Conservation (phyloP, 2,888 invertebrate species). For the Leptopterna dolabrata region DNA sequence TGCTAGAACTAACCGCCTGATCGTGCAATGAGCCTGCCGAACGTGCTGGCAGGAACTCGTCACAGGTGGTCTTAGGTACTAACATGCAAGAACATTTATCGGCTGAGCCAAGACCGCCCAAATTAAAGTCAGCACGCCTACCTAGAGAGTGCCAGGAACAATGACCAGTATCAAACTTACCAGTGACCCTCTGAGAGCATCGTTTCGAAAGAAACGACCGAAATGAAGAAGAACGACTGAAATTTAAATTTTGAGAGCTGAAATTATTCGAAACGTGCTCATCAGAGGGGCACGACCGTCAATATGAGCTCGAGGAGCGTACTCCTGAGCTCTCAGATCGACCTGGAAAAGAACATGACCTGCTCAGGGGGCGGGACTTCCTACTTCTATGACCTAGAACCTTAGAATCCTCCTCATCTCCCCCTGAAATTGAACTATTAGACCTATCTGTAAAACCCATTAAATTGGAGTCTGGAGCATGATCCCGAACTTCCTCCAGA, state of each 20-base stretch:
- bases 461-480: background rate
- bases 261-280: background rate
- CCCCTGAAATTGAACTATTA: conserved; percentile 1
- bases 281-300: background rate
- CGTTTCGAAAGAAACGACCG: background rate
- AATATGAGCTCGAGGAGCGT: background rate
- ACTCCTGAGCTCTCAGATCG: conserved; percentile 1
- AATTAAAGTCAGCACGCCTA: background rate
- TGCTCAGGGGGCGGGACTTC: background rate
- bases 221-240: background rate
- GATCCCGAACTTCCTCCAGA: too few species aligned
- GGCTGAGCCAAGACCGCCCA: too few species aligned
- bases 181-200: conserved; percentile 1
- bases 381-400: background rate
- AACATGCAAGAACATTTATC: too few species aligned
- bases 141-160: background rate
- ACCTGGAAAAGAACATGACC: background rate
- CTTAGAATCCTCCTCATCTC: background rate
- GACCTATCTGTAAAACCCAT: background rate
- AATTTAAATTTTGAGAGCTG: too few species aligned
- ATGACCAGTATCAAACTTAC: background rate
- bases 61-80: too few species aligned
- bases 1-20: too few species aligned
- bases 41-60: too few species aligned
- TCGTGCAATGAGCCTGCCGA: too few species aligned